Percentiles rank a stretch among this genome's conserved stretches.
phyloP scores from a whole-genome alignment of 2,888 invertebrate genomes.

The Ernsta delagoae region DNA sequence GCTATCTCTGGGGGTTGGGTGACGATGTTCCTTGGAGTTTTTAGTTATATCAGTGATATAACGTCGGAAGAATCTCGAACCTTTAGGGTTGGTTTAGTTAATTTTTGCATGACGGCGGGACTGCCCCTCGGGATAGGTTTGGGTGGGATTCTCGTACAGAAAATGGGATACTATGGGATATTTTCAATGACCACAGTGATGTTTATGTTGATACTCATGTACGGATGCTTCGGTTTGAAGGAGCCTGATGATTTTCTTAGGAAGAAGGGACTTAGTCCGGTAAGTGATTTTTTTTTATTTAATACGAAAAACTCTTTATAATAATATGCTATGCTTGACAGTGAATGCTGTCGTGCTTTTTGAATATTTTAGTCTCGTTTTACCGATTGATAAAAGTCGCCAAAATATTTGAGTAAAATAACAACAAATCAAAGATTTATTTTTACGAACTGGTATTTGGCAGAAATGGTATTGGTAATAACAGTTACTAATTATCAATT shows the following conservation, averaged over 20 bases:
- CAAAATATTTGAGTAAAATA: too few species aligned
- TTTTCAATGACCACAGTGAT: slow-evolving; percentile 67
- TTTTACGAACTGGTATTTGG: too few species aligned
- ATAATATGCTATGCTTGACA: too few species aligned
- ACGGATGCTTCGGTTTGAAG: slow-evolving; percentile 88
- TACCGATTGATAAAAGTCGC: too few species aligned
- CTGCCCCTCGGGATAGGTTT: slow-evolving; percentile 83
- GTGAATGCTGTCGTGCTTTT: too few species aligned
- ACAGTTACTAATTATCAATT: too few species aligned
- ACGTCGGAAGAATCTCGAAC: slow-evolving; percentile 85
- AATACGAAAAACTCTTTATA: too few species aligned
- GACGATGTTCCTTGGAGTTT: slow-evolving; percentile 84
- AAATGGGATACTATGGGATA: slow-evolving; percentile 76
- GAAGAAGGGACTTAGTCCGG: slow-evolving; percentile 64
- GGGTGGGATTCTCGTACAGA: slow-evolving; percentile 77
- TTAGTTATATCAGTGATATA: slow-evolving; percentile 86
- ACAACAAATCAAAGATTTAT: too few species aligned
- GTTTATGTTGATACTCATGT: slow-evolving; percentile 87
- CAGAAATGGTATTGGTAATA: too few species aligned
- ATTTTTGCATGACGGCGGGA: slow-evolving; percentile 85
- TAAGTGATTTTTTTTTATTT: slow-evolving; percentile 52
- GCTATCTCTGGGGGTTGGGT: slow-evolving; percentile 84
- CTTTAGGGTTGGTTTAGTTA: slow-evolving; percentile 86
- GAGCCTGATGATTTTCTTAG: slow-evolving; percentile 83
- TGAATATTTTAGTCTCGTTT: too few species aligned